Evolutionary conservation across 2,888 invertebrate species (phyloP).

Genomic region (Brachypalpus laphriformis): DNA sequence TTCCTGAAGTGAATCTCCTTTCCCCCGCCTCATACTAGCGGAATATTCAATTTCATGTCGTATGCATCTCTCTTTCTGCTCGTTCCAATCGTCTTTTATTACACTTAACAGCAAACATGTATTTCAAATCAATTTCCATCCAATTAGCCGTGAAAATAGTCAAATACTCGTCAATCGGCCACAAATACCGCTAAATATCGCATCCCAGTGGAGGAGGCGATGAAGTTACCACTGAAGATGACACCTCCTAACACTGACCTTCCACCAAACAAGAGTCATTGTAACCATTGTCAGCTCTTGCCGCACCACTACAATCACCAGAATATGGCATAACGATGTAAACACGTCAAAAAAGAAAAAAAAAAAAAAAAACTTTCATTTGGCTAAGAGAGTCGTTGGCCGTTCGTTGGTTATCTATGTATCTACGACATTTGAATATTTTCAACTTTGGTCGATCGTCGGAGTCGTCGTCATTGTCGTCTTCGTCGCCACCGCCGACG

Average conservation of each 20-base stretch:
- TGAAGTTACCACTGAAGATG: slow-evolving; percentile 19
- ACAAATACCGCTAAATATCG: not conserved
- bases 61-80: not conserved
- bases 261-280: slow-evolving; percentile 63
- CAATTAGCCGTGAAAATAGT: slow-evolving; percentile 39
- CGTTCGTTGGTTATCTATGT: slow-evolving; percentile 44
- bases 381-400: slow-evolving; percentile 62
- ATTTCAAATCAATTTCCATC: slow-evolving; percentile 31
- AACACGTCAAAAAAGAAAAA: slow-evolving; percentile 22
- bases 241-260: slow-evolving; percentile 69
- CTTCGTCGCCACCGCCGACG: not conserved
- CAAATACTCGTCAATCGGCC: not conserved
- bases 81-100: slow-evolving; percentile 32
- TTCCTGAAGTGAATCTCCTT: slow-evolving; percentile 7
- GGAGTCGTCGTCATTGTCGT: slow-evolving; percentile 25
- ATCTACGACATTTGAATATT: slow-evolving; percentile 63
- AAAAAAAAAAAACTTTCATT: slow-evolving; percentile 53
- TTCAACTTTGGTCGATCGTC: slow-evolving; percentile 44
- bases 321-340: slow-evolving; percentile 41
- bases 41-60: slow-evolving; percentile 31
- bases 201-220: not conserved
- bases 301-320: not conserved
- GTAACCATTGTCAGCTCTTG: slow-evolving; percentile 33
- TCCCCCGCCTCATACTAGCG: not conserved
- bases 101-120: slow-evolving; percentile 14